Evolutionary conservation across 2,797 vertebrate species (phyloP).

Genomic region (Etheostoma nigrum): DNA sequence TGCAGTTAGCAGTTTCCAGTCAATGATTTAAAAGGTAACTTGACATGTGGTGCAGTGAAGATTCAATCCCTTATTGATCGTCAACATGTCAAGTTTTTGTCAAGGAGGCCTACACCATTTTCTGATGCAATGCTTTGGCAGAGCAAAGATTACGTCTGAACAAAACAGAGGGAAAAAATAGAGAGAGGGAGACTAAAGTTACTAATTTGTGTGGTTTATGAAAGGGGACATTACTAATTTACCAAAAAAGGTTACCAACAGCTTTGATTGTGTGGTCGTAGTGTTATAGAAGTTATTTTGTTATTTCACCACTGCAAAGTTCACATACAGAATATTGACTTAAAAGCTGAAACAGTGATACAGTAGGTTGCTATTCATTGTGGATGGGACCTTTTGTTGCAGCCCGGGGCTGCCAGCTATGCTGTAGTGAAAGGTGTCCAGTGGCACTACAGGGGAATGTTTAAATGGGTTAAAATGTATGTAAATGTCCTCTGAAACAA

Average conservation of each 20-base stretch:
- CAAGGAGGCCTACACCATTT: slow-evolving; percentile 58
- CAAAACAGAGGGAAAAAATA: slow-evolving; percentile 15
- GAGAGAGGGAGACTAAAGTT: neutral
- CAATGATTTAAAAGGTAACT: slow-evolving; percentile 66
- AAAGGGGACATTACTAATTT: slow-evolving; percentile 1
- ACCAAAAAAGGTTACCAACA: slow-evolving; percentile 11
- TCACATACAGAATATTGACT: neutral
- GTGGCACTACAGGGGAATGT: neutral
- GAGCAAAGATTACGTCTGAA: slow-evolving; percentile 35
- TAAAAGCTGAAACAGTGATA: too few relatives aligned
- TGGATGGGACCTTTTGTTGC: too few relatives aligned
- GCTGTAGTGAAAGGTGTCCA: neutral
- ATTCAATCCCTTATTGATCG: slow-evolving; percentile 76
- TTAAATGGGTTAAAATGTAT: slow-evolving; percentile 10
- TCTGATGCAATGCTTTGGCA: slow-evolving; percentile 63
- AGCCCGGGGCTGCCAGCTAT: too few relatives aligned
- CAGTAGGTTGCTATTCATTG: too few relatives aligned
- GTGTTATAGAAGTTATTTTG: neutral
- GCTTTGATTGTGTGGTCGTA: slow-evolving; percentile 9
- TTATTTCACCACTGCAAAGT: neutral
- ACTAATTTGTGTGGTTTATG: slow-evolving; percentile 7
- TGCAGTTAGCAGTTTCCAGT: slow-evolving; percentile 62
- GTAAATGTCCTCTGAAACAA: slow-evolving; percentile 24
- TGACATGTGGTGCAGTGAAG: slow-evolving; percentile 71
- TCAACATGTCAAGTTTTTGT: slow-evolving; percentile 67